Evolutionary conservation across 1,140 invertebrate genomes (phyloP), one percentile per base, ranked within the genome.

Genomic region (Platyura marginata): DNA sequence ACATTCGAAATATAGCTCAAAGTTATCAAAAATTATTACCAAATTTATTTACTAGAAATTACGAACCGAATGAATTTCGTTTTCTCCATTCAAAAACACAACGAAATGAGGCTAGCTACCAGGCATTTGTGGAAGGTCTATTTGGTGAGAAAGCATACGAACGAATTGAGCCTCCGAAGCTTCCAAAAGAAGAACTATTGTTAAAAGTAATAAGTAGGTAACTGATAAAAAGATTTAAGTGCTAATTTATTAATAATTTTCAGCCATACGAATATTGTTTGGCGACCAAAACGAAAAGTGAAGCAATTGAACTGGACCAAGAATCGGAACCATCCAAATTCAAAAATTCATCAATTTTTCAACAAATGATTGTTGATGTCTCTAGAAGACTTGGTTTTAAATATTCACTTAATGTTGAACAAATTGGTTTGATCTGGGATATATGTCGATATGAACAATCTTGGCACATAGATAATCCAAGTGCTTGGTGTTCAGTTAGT

Each of bases 371-470:
- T 44, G 44, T 19, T 6, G 53, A 51, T 23, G 55, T 59, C 3
- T 53, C 53, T 13, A 50, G 19, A 6, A 49, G 56, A 32, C 47
- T 59, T 41, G 60, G 61, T 15, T 34, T n/a, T 13, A 34, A 34
- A 15, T 34, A 34, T 34, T 15, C 32, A 34, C 16, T 34, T 11
- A 34, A 34, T 4, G 4, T 34, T 4, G 11, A 34, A 13, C 32
- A 34, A 34, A 15, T 34, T n/a, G 16, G 4, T 11, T 11, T n/a
- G 13, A 34, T 81, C 57, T 81, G 77, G 48, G 69, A 79, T 33
- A 72, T 76, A 60, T 82, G 81, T 53, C 66, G 75, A 9, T 81
- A 72, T 53, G 76, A 84, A 46, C 77, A 75, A 54, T 72, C 81
- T 1, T 75, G 76, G 70, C 67, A 70, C 35, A 53, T 64, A 23